These are phyloP conservation scores for Pseudachorutes palmiensis DNA, from an alignment of 1,140 invertebrate species.

Conservation along the genomic window DNA sequence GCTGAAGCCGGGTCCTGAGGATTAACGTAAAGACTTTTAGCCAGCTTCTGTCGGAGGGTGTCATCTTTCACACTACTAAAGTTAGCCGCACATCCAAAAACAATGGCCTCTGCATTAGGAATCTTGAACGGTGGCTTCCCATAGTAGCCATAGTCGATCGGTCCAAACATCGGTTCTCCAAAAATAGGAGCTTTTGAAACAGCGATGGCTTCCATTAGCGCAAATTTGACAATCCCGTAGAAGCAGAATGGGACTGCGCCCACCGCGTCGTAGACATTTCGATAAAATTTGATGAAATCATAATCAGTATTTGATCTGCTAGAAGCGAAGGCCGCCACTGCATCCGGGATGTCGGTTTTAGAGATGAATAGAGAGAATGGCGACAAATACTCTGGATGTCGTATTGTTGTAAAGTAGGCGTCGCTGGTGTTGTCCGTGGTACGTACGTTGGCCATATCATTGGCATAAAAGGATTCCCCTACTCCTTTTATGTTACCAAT, in stretches of 20 bases:
- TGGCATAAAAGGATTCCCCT: slow-evolving; percentile 8
- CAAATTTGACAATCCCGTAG: slow-evolving; percentile 5
- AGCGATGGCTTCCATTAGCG: slow-evolving; percentile 6
- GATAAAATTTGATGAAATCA: background rate
- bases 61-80: slow-evolving; percentile 11
- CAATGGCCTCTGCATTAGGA: background rate
- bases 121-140: background rate
- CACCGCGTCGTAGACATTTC: background rate
- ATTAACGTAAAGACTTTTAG: slow-evolving; percentile 9
- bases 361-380: slow-evolving; percentile 15
- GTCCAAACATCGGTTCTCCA: slow-evolving; percentile 14
- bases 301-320: background rate
- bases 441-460: slow-evolving; percentile 7
- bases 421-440: slow-evolving; percentile 8
- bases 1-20: background rate
- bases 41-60: background rate
- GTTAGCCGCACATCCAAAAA: slow-evolving; percentile 19
- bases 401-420: slow-evolving; percentile 5
- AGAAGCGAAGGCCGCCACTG: background rate
- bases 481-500: slow-evolving; percentile 2
- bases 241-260: slow-evolving; percentile 8
- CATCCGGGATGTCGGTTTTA: background rate
- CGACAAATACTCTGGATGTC: background rate
- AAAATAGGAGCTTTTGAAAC: slow-evolving; percentile 19
- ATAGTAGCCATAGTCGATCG: slow-evolving; percentile 4